Evolutionary conservation across 2,888 invertebrate genomes (phyloP), one percentile per base, ranked within the genome.

Genomic region (Pachliopta kotzebuea): DNA sequence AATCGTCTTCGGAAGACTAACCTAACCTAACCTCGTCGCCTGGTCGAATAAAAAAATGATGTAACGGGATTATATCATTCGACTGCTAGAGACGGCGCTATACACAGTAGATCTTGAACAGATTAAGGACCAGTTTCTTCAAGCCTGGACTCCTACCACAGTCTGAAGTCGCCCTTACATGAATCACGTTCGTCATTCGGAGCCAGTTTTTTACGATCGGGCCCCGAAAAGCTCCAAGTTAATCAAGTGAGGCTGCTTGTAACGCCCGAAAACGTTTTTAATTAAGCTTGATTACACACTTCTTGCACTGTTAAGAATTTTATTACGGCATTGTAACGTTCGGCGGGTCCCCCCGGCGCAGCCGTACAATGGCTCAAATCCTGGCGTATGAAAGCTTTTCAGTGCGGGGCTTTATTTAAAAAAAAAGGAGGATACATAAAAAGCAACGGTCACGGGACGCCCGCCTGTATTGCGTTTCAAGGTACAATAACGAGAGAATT

Each of bases 211-310:
- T 86, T 85, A 86, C 80, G 85, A 85, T 73, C 70, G 66, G 65
- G 69, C 75, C 73, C 79, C 71, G 14, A 37, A 80, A 83, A 78
- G 71, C 67, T 77, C 76, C 70, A 72, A 82, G 82, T 81, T 87
- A 86, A 88, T 86, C 84, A 85, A 82, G 76, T 74, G 76, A 67
- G 72, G 71, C 53, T 71, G 71, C 76, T 76, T 37, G 37, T 14
- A 72, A 72, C 74, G 78, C 75, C 70, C 74, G 74, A 66, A 81
- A 85, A 79, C 74, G 80, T 79, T 86, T 88, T 87, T 88, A 88
- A 88, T 89, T 87, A 88, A 86, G 78, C 74, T 76, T 78, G 76
- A 83, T 85, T 81, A 81, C 80, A 74, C 76, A 78, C 74, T 80
- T 81, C 78, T 80, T 80, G 73, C 72, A 70, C 76, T 74, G 76